Conservation (phyloP, 1,140 invertebrate genomes). For the Anoplophora glabripennis region DNA sequence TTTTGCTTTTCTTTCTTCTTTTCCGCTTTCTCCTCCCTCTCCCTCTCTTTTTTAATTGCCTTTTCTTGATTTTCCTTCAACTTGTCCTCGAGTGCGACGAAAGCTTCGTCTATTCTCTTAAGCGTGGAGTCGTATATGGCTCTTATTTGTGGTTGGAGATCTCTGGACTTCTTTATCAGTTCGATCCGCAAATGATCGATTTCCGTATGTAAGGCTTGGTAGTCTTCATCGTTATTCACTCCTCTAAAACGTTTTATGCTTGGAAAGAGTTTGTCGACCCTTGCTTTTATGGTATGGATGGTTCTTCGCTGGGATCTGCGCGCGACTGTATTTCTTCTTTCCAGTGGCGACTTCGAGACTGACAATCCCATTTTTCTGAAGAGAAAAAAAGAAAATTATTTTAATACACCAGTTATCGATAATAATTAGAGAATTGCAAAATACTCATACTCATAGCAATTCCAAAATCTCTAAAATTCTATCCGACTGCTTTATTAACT, state of each 20-base stretch:
- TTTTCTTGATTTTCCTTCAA: slow-evolving; percentile 28
- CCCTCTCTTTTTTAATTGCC: slow-evolving; percentile 15
- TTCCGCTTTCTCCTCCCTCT: slow-evolving; percentile 9
- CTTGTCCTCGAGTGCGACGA: slow-evolving; percentile 25
- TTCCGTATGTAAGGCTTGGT: slow-evolving; percentile 22
- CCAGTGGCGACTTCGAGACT: slow-evolving; percentile 29
- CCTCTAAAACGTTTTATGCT: slow-evolving; percentile 36
- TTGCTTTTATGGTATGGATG: slow-evolving; percentile 23
- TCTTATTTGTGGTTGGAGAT: slow-evolving; percentile 32
- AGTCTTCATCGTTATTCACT: slow-evolving; percentile 24
- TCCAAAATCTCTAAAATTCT: too few species aligned
- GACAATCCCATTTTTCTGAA: slow-evolving; percentile 28
- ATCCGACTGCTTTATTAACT: too few species aligned
- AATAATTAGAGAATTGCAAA: too few species aligned
- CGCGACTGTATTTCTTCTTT: slow-evolving; percentile 31
- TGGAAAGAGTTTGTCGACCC: slow-evolving; percentile 27
- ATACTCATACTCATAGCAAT: too few species aligned
- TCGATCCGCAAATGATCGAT: slow-evolving; percentile 27
- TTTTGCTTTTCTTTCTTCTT: slow-evolving; percentile 2
- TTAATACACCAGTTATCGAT: too few species aligned
- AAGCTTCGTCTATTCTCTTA: slow-evolving; percentile 29
- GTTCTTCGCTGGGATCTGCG: slow-evolving; percentile 32
- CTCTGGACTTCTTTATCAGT: slow-evolving; percentile 12
- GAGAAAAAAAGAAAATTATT: not conserved
- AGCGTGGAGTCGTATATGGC: slow-evolving; percentile 24